Evolutionary conservation across 2,113 vertebrate species (phyloP).

Genomic region (Aspidoscelis tigris): DNA sequence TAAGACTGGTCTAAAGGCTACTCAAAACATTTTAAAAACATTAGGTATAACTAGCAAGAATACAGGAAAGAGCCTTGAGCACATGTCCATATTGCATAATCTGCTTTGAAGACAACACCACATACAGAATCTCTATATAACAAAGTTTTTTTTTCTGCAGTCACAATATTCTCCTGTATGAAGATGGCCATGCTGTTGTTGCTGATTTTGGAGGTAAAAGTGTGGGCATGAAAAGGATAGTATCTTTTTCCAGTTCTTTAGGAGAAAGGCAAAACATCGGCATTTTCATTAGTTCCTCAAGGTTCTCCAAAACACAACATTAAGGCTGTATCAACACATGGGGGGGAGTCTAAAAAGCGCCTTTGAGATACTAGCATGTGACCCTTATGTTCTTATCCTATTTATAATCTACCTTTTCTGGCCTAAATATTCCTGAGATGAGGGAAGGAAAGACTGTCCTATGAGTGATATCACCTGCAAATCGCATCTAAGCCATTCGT

Average conservation of each 20-base stretch:
- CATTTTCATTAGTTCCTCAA: too few relatives aligned
- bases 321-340: too few relatives aligned
- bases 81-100: background rate
- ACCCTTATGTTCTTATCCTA: too few relatives aligned
- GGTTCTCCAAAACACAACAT: too few relatives aligned
- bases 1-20: background rate
- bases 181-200: slow-evolving; percentile 93
- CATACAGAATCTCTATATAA: background rate
- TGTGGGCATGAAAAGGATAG: background rate
- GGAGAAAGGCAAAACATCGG: background rate
- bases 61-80: background rate
- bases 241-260: background rate
- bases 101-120: background rate
- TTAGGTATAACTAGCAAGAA: background rate
- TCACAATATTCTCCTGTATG: slow-evolving; percentile 95
- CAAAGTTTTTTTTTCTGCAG: slow-evolving; percentile 63
- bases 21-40: background rate
- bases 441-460: too few relatives aligned
- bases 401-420: too few relatives aligned
- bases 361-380: too few relatives aligned
- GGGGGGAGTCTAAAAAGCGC: too few relatives aligned
- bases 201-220: slow-evolving; percentile 93
- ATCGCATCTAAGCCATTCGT: too few relatives aligned
- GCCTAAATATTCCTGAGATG: too few relatives aligned
- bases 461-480: too few relatives aligned